Percentiles rank a stretch among this genome's conserved stretches.
Conservation (phyloP, 1,140 invertebrate genomes). For the Cydia amplana region DNA sequence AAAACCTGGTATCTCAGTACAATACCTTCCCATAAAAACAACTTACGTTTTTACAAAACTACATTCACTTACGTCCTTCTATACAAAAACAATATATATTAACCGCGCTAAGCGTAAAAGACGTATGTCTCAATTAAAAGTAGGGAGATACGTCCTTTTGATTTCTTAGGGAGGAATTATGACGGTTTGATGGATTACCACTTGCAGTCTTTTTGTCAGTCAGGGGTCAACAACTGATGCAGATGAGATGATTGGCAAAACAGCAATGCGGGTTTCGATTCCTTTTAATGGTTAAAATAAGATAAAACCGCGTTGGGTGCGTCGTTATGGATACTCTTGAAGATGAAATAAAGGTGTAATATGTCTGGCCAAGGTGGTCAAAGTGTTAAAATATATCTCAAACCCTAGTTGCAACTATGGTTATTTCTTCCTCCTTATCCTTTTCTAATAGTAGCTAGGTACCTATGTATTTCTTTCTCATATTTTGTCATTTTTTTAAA, state of each 20-base stretch:
- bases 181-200: conserved; percentile 63
- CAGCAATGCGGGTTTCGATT: neutral
- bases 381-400: no score
- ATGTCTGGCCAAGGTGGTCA: no score
- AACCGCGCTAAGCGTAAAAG: neutral
- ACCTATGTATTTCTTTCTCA: no score
- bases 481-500: no score
- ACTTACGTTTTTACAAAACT: neutral
- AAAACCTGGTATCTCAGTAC: conserved; percentile 61
- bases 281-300: neutral
- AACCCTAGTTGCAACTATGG: no score
- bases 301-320: neutral
- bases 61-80: neutral
- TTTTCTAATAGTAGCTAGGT: no score
- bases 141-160: neutral
- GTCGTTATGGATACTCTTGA: neutral
- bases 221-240: conserved; percentile 12
- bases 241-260: conserved; percentile 16
- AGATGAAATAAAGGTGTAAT: neutral
- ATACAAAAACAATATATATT: neutral
- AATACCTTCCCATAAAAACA: conserved; percentile 46
- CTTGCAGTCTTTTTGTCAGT: conserved; percentile 50
- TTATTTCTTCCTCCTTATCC: no score
- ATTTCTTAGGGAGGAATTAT: conserved; percentile 36
- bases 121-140: neutral